Evolutionary conservation across 1,140 invertebrate species (phyloP), one percentile per base, ranked within the genome.

Genomic region (Ooceraea biroi): DNA sequence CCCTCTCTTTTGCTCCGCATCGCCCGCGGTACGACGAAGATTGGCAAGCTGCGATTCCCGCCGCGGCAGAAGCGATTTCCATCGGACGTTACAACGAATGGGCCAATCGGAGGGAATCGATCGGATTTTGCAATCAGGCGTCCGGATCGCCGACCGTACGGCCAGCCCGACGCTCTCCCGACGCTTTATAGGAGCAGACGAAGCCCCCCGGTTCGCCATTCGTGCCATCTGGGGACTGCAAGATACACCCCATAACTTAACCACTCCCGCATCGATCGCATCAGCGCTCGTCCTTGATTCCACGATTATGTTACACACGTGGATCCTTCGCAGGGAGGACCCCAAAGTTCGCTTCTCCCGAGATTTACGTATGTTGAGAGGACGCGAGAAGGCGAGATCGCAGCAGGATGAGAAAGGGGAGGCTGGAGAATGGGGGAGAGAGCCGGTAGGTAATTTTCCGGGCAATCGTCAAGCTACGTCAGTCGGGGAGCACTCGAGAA

Each of bases 31-130:
- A 69, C 68, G 86, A 80, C 63, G 86, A 88, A 88, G 87, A 88
- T 88, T 88, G 87, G 86, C 87, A 88, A 88, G 83, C 65, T 57
- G 85, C 86, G 86, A 82, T 88, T 88, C 65, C 83, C 65, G 50
- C 36, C 63, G 12, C 46, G 65, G 61, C 46, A 55, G 65, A 60
- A 78, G 48, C 88, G 88, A 89, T 89, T 89, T 89, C 87, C 84
- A 89, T 89, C 82, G 88, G 85, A 89, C 88, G 82, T 89, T 85
- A 85, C 88, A 85, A 89, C 85, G 85, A 87, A 87, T 69, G 71
- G 74, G 65, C 76, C 88, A 87, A 89, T 89, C 88, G 82, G 82
- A 77, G 85, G 52, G 82, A 89, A 82, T 78, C 82, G 85, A 55
- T 25, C 66, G 76, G 74, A 83, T 86, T 89, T 87, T 74, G 84